Conservation (phyloP, 2,888 invertebrate species). For the Agonopterix heracliana region DNA sequence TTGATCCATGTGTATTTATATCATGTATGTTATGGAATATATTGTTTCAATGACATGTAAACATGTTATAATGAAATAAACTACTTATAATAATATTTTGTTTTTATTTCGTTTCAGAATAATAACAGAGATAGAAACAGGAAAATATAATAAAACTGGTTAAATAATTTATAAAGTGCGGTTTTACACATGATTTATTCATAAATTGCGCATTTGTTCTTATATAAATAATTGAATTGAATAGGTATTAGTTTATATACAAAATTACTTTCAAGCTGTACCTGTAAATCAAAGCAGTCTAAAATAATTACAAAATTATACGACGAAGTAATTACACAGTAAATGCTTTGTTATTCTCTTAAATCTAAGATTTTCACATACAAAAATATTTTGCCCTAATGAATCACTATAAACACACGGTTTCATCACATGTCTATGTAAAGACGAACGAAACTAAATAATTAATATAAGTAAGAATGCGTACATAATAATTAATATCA, state of each 20-base stretch:
- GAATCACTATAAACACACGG: conserved; percentile 59
- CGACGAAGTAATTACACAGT: conserved; percentile 32
- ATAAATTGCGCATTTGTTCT: conserved; percentile 61
- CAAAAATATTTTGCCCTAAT: conserved; percentile 69
- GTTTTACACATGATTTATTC: conserved; percentile 63
- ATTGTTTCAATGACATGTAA: conserved; percentile 38
- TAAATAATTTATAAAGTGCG: conserved; percentile 73
- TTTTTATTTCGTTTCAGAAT: conserved; percentile 15
- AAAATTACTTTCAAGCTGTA: conserved; percentile 58
- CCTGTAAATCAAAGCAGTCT: conserved; percentile 68
- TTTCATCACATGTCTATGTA: conserved; percentile 23
- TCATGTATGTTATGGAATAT: conserved; percentile 18
- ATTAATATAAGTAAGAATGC: not conserved
- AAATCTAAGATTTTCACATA: conserved; percentile 59
- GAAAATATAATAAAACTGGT: conserved; percentile 17
- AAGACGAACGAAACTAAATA: conserved; percentile 14
- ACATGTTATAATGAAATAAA: conserved; percentile 47
- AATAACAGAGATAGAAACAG: conserved; percentile 4
- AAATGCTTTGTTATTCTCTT: conserved; percentile 60
- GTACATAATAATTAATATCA: not conserved
- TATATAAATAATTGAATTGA: conserved; percentile 51
- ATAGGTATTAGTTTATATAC: conserved; percentile 53
- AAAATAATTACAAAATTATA: conserved; percentile 40
- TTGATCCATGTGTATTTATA: conserved; percentile 39
- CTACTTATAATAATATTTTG: conserved; percentile 17